Evolutionary conservation across 2,797 vertebrate species (phyloP).

Genomic region (Philypnodon macrostomus): DNA sequence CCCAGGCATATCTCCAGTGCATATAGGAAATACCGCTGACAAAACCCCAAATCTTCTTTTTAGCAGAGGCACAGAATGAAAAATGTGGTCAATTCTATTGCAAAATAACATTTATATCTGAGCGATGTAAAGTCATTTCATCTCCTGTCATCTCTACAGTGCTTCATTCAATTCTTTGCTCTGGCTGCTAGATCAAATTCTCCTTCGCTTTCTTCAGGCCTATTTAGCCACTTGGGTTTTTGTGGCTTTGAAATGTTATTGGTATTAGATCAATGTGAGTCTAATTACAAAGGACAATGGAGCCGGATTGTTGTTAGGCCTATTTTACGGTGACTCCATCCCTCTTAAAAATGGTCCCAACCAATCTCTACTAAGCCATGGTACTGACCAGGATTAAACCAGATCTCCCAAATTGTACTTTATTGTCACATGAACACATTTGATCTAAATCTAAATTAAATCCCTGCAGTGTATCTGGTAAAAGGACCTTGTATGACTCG

Average conservation of each 20-base stretch:
- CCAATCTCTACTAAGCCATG: too few relatives aligned
- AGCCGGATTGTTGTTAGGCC: too few relatives aligned
- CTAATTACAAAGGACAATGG: constrained; percentile 21
- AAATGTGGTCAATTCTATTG: constrained; percentile 22
- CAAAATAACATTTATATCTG: constrained; percentile 19
- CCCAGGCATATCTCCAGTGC: constrained; percentile 21
- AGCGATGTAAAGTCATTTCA: constrained; percentile 10
- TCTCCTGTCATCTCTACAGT: constrained; percentile 2
- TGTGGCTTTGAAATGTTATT: constrained; percentile 1
- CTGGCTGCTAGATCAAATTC: constrained; percentile 8
- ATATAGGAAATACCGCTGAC: constrained; percentile 22
- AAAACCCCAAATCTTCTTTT: constrained; percentile 18
- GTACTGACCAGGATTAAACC: too few relatives aligned
- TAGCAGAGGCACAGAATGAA: constrained; percentile 8
- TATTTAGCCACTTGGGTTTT: constrained; percentile 21
- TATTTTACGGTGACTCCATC: too few relatives aligned
- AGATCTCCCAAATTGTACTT: too few relatives aligned
- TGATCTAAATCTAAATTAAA: too few relatives aligned
- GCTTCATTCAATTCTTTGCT: constrained; percentile 14
- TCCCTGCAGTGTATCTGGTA: too few relatives aligned
- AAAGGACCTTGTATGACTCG: constrained; percentile 18
- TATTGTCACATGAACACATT: too few relatives aligned
- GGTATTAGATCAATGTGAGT: background rate
- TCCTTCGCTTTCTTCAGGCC: constrained; percentile 16
- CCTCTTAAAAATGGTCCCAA: too few relatives aligned